Evolutionary conservation across 2,113 vertebrate species (phyloP), one percentile per base, ranked within the genome.

Genomic region (Typhlomys cinereus): DNA sequence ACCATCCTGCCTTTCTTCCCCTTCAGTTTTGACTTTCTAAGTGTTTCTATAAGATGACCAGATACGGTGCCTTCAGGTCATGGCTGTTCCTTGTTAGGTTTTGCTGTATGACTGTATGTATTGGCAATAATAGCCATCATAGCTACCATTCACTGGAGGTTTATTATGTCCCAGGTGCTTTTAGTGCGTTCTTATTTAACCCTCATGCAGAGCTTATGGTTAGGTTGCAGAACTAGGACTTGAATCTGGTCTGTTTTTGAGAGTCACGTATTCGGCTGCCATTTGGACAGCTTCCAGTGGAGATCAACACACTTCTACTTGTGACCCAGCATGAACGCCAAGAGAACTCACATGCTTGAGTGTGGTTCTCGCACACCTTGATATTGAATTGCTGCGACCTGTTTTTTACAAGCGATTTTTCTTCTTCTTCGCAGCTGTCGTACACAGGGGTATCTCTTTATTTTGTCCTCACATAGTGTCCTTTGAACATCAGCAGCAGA

Each of bases 401-500:
- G 6, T 78, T 88, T 93, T 90, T 48, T 90, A n/a, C 23, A 87
- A 25, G 50, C 6, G 39, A 2, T 50, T 88, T 74, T 34, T 89
- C 25, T 25, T 87, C 18, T 90, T 7, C n/a, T 92, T 67, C 48
- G 44, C 57, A 44, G 71, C 36, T 94, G 44, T 73, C n/a, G 62
- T 90, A 12, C 54, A 48, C 39, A 86, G 76, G 12, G 34, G 18
- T 89, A 75, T 66, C 57, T 94, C 79, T 92, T 93, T 44, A 21
- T 90, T 41, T 90, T n/a, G 39, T 59, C 52, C 41, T 90, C 41
- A 71, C 10, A 67, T 7, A 64, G 1, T 79, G 52, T 62, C 14
- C n/a, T n/a, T 59, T 67, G 74, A 94, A 74, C 11, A 67, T 87
- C 64, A 85, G 59, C 46, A 87, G 46, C 64, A 61, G 82, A 92